Evolutionary conservation across 2,888 invertebrate species (phyloP).

Genomic region (Watsonalla binaria): DNA sequence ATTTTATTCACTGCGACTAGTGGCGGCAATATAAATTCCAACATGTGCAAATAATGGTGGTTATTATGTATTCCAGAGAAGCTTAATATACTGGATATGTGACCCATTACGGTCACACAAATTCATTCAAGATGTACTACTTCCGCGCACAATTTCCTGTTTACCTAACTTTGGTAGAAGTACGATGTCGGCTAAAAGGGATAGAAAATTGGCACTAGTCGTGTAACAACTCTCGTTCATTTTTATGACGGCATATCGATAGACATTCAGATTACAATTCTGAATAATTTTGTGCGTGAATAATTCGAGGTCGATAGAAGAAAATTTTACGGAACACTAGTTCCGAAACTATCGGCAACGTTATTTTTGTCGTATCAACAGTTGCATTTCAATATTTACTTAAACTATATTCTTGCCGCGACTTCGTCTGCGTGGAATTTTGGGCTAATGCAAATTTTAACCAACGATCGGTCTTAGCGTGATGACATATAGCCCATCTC

Average conservation of each 20-base stretch:
- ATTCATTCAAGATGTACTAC: slow-evolving; percentile 18
- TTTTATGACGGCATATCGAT: slow-evolving; percentile 3
- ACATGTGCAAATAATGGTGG: slow-evolving; percentile 27
- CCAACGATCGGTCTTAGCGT: no score
- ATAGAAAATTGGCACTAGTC: neutral
- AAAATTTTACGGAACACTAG: neutral
- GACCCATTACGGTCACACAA: slow-evolving; percentile 27
- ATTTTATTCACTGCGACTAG: neutral
- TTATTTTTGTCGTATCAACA: no score
- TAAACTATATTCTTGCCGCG: no score
- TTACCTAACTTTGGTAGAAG: neutral
- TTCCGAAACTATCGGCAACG: no score
- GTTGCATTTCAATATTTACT: no score
- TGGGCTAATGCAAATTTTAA: no score
- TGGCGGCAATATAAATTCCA: slow-evolving; percentile 10
- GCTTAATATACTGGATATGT: slow-evolving; percentile 33
- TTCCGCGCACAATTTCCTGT: neutral
- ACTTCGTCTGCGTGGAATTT: no score
- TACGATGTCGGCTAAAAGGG: neutral
- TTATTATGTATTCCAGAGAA: slow-evolving; percentile 30
- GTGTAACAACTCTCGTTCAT: slow-evolving; percentile 1
- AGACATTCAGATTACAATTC: slow-evolving; percentile 2
- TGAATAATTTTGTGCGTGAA: slow-evolving; percentile 1
- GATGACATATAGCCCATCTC: no score
- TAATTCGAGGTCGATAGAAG: neutral